These are phyloP conservation scores for Diachasma alloeum DNA, from an alignment of 1,140 invertebrate genomes.

Conservation along the genomic window DNA sequence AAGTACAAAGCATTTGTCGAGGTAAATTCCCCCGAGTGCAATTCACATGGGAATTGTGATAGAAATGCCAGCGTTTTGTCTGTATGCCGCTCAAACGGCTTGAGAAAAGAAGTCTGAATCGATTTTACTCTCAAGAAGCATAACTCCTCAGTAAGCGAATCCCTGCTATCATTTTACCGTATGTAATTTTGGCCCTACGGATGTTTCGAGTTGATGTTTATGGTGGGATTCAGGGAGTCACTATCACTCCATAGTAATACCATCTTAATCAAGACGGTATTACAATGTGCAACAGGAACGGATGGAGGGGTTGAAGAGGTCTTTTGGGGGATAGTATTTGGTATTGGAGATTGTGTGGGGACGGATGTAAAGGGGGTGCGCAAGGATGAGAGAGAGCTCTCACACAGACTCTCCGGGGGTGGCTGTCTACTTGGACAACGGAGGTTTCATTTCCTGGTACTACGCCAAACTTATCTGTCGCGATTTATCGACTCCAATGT, in stretches of 20 bases:
- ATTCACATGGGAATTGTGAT: not conserved
- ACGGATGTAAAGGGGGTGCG: not conserved
- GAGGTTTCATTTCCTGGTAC: conserved; percentile 47
- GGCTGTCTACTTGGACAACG: not conserved
- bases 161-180: not conserved
- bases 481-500: conserved; percentile 41
- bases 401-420: too few relatives aligned
- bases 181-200: not conserved
- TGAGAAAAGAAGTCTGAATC: not conserved
- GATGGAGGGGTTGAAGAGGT: not conserved
- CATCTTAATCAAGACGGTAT: conserved; percentile 3
- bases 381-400: not conserved
- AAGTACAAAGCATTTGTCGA: not conserved
- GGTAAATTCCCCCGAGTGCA: not conserved
- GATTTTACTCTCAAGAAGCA: not conserved
- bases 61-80: not conserved
- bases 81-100: not conserved
- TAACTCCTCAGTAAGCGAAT: not conserved
- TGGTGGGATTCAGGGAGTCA: not conserved
- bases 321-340: not conserved
- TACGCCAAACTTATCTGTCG: conserved; percentile 41
- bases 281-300: conserved; percentile 8
- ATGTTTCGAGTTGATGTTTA: not conserved
- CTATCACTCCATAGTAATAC: not conserved
- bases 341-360: not conserved